Evolutionary conservation across 2,888 invertebrate genomes (phyloP), one percentile per base, ranked within the genome.

Genomic region (Eupithecia subfuscata): DNA sequence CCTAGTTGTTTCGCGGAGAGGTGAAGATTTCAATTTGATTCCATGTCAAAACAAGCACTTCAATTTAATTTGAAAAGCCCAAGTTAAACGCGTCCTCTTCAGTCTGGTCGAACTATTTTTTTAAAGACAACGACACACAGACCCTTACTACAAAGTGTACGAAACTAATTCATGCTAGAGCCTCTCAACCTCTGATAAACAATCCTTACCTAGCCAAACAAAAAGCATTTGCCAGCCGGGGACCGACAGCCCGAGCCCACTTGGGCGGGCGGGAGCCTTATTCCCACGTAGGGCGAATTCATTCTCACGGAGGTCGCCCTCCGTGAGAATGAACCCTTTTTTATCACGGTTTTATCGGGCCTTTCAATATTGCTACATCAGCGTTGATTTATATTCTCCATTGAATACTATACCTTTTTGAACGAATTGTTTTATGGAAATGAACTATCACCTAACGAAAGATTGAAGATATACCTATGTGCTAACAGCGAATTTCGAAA

Each of bases 321-420:
- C 30, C 30, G 30, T 30, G 30, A 30, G 30, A 30, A 30, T 30
- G 30, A 30, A 76, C 75, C 78, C 78, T 75, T 79, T 77, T 81
- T 81, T 81, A 80, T 79, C 77, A 75, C 80, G 30, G 69, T 77
- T 79, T 81, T 78, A 79, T 80, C 71, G 72, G 65, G 68, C 76
- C 78, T 76, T 80, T 75, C 78, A 75, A 79, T 77, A 81, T 79
- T 71, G 75, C 70, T 76, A 48, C 71, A 70, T 67, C 69, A 71
- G 73, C 65, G 74, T 70, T 74, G 77, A 77, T 79, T 78, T 71
- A 79, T 73, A 71, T 43, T 40, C 43, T 43, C 22, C 40, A 22
- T 67, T 25, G 6, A 67, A 7, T 67, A 14, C 22, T 40, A 67
- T 43, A 43, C 37, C 7, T 7, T 37, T 37, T 37, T 37, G 37